Evolutionary conservation across 2,113 vertebrate genomes (phyloP), one percentile per base, ranked within the genome.

Genomic region (Actenoides lindsayi): DNA sequence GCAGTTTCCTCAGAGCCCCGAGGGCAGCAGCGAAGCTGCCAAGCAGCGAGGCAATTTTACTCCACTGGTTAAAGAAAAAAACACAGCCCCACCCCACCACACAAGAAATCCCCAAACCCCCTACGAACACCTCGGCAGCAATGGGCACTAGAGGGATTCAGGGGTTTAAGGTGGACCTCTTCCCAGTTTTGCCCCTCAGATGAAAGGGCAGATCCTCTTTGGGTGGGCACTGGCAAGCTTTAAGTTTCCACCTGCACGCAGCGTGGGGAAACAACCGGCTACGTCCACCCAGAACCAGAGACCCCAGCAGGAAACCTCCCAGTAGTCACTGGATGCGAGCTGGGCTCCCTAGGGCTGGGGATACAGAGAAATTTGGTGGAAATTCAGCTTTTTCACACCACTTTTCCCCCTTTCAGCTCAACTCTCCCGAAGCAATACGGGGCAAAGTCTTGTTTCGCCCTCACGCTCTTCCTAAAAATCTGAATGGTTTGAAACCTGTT

Each of bases 361-460:
- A 7, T 16, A 41, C 0, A 24, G 41, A 28, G 8, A 9, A 9
- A n/a, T 21, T 2, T n/a, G 9, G 7, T 4, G 57, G 21, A 19
- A 74, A 60, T 37, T 56, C 5, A 5, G 30, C 16, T 54, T n/a
- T 42, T 21, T n/a, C 48, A 11, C 35, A 50, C 20, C 46, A 5
- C 2, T 41, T 86, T 35, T 39, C 59, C 35, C 35, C 53, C 35
- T 37, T 68, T 56, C 33, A 30, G 28, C 59, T 53, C 60, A 27
- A 64, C n/a, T 35, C n/a, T 64, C 64, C 24, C 11, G 4, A 2
- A 44, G 21, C 0, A 0, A n/a, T 6, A 31, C 2, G 6, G 6
- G 28, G 24, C 6, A 12, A 89, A 65, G 27, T 35, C 28, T 30
- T 4, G 6, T 50, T 82, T 70, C 37, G 3, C 28, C 35, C 65